phyloP scores from a whole-genome alignment of 2,888 invertebrate species.

The Agrochola litura region DNA sequence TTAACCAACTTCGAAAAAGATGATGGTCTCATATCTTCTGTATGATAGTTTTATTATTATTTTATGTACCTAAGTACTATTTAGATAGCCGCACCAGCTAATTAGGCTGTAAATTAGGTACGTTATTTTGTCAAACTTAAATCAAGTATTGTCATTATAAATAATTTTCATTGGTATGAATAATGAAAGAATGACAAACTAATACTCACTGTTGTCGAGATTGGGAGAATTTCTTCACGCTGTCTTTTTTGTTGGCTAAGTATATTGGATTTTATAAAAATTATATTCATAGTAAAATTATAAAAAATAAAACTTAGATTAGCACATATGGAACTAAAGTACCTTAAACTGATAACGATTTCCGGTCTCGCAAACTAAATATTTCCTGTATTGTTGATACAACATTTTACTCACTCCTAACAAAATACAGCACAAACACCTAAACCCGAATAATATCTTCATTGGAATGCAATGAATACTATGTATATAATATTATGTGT shows the following conservation, averaged over 20 bases:
- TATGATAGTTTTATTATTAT: neutral
- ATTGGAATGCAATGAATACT: neutral
- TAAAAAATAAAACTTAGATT: neutral
- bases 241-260: neutral
- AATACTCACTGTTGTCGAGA: conserved; percentile 11
- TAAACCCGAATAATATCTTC: neutral
- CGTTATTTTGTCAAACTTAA: neutral
- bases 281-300: neutral
- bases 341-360: neutral
- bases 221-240: neutral
- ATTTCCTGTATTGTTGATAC: neutral
- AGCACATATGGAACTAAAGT: neutral
- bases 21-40: neutral
- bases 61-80: neutral
- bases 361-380: neutral
- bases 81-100: neutral
- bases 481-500: no score
- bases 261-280: neutral
- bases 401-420: neutral
- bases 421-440: conserved; percentile 12
- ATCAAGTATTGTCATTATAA: neutral
- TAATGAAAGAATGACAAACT: neutral
- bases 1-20: neutral
- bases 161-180: neutral
- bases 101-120: neutral